Conservation (phyloP, 2,888 invertebrate species). For the Parnassius apollo region DNA sequence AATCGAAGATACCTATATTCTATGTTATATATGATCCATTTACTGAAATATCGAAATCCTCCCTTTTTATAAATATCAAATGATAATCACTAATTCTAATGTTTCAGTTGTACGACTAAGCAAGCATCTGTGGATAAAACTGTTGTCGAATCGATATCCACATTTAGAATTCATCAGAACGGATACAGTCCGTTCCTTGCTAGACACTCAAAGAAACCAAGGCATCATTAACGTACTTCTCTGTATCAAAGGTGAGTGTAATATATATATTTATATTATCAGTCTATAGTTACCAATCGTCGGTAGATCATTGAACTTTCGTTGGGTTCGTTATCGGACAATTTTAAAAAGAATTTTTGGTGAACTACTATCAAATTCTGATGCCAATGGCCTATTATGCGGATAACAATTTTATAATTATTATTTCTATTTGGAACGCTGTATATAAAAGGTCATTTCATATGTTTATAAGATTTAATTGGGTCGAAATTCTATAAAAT, state of each 20-base stretch:
- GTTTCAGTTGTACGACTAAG: constrained; percentile 77
- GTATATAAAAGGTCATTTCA: no score
- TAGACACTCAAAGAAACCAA: constrained; percentile 87
- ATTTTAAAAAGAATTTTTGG: constrained; percentile 3
- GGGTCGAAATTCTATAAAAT: no score
- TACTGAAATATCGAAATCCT: no score
- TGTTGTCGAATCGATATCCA: constrained; percentile 81
- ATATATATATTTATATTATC: constrained; percentile 9
- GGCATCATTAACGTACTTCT: constrained; percentile 87
- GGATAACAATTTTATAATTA: constrained; percentile 5
- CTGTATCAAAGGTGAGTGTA: constrained; percentile 79
- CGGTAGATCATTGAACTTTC: constrained; percentile 20
- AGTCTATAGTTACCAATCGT: constrained; percentile 16
- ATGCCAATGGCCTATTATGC: constrained; percentile 13
- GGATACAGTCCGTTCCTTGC: constrained; percentile 83
- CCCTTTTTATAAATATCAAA: no score
- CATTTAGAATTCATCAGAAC: constrained; percentile 82
- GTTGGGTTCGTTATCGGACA: constrained; percentile 18
- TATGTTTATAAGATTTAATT: no score
- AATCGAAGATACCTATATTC: no score
- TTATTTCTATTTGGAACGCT: not conserved
- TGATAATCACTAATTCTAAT: not conserved
- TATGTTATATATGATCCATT: no score
- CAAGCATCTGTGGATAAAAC: constrained; percentile 79
- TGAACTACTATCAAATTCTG: constrained; percentile 16